A percentile compares a stretch with the other conserved stretches of the same genome.
phyloP scores from a whole-genome alignment of 2,113 vertebrate species.

The Cebidichthys violaceus region DNA sequence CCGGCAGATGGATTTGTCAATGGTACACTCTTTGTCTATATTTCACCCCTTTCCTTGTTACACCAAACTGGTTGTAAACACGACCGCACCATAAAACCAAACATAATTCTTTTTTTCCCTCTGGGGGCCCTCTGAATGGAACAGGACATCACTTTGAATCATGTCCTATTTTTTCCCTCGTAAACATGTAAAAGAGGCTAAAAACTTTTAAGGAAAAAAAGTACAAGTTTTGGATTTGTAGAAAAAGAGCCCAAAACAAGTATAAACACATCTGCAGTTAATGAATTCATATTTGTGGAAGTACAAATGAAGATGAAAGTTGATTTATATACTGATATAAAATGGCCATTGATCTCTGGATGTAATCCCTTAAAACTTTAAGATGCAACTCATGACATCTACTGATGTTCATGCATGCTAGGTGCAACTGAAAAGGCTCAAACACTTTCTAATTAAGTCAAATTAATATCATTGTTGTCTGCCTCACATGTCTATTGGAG shows the following conservation, averaged over 20 bases:
- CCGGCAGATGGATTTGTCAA: slow-evolving; percentile 39
- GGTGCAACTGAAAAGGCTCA: neutral
- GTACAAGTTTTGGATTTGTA: neutral
- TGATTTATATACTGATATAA: neutral
- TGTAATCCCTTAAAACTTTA: neutral
- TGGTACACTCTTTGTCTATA: slow-evolving; percentile 14
- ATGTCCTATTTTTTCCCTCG: slow-evolving; percentile 9
- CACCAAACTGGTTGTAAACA: slow-evolving; percentile 45
- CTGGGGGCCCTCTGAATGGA: slow-evolving; percentile 9
- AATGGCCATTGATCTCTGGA: neutral
- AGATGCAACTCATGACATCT: neutral
- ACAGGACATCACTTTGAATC: slow-evolving; percentile 11
- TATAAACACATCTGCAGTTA: neutral
- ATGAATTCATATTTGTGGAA: neutral
- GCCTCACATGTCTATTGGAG: neutral
- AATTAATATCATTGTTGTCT: slow-evolving; percentile 4
- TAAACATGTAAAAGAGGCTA: slow-evolving; percentile 1
- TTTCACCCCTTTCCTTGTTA: slow-evolving; percentile 18
- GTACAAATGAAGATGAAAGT: neutral
- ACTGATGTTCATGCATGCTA: neutral
- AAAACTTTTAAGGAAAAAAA: neutral
- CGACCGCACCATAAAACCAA: slow-evolving; percentile 8
- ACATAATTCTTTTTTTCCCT: neutral
- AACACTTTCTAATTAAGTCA: neutral
- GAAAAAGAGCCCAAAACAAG: neutral